Conservation (phyloP, 2,113 vertebrate genomes). For the Rynchops niger region DNA sequence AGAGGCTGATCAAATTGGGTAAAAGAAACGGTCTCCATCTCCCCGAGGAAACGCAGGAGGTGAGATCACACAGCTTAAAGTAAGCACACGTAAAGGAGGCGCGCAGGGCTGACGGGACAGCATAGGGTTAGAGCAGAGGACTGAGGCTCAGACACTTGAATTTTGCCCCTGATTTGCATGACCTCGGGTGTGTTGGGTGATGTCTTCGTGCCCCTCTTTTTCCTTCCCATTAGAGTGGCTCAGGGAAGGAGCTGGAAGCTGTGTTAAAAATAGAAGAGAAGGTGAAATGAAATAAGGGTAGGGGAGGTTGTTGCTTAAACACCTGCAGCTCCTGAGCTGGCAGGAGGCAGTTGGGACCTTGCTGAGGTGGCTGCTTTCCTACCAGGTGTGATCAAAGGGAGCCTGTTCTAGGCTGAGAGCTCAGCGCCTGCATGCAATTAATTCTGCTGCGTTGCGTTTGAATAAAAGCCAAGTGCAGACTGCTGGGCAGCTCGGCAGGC, state of each 20-base stretch:
- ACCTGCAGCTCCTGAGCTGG: conserved; percentile 1
- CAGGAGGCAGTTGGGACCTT: background rate
- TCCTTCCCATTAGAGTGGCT: accelerated
- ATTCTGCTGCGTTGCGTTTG: background rate
- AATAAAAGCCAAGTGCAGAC: background rate
- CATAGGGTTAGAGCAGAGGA: background rate
- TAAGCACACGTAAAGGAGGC: accelerated
- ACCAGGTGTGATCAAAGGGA: background rate
- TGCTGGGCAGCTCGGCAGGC: background rate
- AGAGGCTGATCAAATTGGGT: conserved; percentile 88
- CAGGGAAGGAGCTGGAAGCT: background rate
- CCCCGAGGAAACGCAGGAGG: conserved; percentile 84
- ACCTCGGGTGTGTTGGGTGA: accelerated
- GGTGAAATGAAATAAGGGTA: background rate
- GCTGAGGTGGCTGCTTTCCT: conserved; percentile 5
- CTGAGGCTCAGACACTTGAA: background rate
- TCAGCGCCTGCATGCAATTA: background rate
- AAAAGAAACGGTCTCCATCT: conserved; percentile 92
- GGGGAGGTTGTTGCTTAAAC: background rate
- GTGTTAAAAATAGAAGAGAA: background rate
- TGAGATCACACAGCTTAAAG: background rate
- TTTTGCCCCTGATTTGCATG: accelerated
- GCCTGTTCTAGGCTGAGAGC: background rate
- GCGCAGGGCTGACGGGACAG: background rate
- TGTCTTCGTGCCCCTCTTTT: background rate